These are phyloP conservation scores for Orthonyx spaldingii DNA, from an alignment of 2,113 vertebrate genomes.

Conservation along the genomic window DNA sequence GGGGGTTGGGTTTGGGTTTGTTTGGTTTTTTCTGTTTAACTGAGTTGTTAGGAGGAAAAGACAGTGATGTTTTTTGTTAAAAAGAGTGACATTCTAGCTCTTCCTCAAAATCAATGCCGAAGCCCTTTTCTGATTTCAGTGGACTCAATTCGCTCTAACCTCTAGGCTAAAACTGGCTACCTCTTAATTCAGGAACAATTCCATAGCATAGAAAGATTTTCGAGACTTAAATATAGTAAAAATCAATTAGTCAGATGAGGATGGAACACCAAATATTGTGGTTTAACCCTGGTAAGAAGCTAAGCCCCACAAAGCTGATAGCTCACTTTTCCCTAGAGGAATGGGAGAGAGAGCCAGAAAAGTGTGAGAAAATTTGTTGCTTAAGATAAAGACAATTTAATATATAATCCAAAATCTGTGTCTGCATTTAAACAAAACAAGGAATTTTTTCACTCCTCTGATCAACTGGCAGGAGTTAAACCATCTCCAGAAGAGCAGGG, in stretches of 20 bases:
- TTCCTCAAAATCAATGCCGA: background rate
- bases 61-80: background rate
- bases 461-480: background rate
- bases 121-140: background rate
- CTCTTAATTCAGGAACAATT: background rate
- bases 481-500: background rate
- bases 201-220: background rate
- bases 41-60: background rate
- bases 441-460: background rate
- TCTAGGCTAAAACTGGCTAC: background rate
- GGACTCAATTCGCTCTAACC: background rate
- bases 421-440: fast-evolving
- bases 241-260: background rate
- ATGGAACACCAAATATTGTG: background rate
- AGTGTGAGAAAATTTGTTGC: background rate
- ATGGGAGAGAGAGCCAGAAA: background rate
- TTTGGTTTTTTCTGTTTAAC: background rate
- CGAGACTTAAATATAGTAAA: background rate
- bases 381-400: background rate
- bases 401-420: background rate
- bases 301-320: background rate
- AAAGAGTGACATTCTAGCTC: background rate
- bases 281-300: background rate
- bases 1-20: too few relatives aligned
- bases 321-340: background rate